A percentile compares a stretch with the other conserved stretches of the same genome.
phyloP scores from a whole-genome alignment of 1,140 invertebrate genomes.

The Cotesia vestalis region DNA sequence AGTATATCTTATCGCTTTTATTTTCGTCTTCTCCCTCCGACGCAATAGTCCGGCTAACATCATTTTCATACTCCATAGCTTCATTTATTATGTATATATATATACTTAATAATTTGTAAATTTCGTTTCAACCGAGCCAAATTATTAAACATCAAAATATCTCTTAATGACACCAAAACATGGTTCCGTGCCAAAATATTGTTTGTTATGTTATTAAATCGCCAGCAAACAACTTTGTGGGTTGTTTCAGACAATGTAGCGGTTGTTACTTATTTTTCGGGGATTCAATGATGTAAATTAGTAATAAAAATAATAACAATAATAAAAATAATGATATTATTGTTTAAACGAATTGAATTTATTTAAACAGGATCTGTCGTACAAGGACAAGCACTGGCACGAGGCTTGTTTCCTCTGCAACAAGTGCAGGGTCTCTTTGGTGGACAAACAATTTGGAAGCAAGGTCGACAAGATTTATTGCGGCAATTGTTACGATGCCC shows the following conservation, averaged over 20 bases:
- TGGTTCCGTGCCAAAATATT: slow-evolving; percentile 3
- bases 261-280: neutral
- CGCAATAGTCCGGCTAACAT: slow-evolving; percentile 23
- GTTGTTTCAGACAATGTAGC: neutral
- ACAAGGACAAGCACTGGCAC: slow-evolving; percentile 99
- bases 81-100: slow-evolving; percentile 1
- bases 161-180: neutral
- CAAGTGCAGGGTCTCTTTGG: slow-evolving; percentile 96
- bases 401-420: slow-evolving; percentile 98
- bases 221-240: no score
- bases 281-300: no score
- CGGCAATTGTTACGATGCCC: slow-evolving; percentile 97
- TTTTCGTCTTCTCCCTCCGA: slow-evolving; percentile 38
- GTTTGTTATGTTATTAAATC: neutral
- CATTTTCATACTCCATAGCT: neutral
- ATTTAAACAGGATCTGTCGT: slow-evolving; percentile 92
- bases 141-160: slow-evolving; percentile 16
- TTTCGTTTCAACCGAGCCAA: slow-evolving; percentile 12
- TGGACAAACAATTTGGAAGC: slow-evolving; percentile 99
- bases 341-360: neutral
- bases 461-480: slow-evolving; percentile 98
- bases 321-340: no score
- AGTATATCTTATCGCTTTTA: slow-evolving; percentile 37
- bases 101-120: slow-evolving; percentile 20
- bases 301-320: no score